Conservation (phyloP, 2,113 vertebrate species). For the Burhinus oedicnemus region DNA sequence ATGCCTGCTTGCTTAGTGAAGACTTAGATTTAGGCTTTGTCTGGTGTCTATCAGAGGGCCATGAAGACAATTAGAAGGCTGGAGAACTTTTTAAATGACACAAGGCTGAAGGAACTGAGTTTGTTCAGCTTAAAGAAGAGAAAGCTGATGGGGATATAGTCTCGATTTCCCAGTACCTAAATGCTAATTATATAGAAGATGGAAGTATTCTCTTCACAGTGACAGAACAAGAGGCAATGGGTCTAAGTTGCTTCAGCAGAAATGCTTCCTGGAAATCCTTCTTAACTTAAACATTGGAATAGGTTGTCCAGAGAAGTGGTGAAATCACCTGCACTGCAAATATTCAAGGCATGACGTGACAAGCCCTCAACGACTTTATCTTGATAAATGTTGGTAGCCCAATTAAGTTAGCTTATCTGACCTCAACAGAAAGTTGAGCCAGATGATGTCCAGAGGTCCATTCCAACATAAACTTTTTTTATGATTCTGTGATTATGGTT, state of each 20-base stretch:
- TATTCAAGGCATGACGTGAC: not conserved
- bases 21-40: not conserved
- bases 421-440: not conserved
- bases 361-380: not conserved
- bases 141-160: not conserved
- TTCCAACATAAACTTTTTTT: not conserved
- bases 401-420: not conserved
- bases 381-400: not conserved
- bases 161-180: not conserved
- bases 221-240: not conserved
- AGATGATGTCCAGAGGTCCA: not conserved
- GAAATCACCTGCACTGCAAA: not conserved
- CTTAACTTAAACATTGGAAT: not conserved
- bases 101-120: not conserved
- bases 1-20: not conserved
- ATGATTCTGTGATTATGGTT: not conserved
- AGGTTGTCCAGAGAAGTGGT: not conserved
- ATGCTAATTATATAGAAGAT: not conserved
- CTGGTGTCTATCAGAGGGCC: not conserved
- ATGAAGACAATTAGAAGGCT: not conserved
- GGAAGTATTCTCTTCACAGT: not conserved
- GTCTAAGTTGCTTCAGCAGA: not conserved
- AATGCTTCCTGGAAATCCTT: not conserved
- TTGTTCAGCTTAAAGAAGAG: not conserved
- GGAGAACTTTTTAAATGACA: not conserved